Base-by-base conservation (phyloP, 2,113 vertebrate species). In the Aegypius monachus region DNA sequence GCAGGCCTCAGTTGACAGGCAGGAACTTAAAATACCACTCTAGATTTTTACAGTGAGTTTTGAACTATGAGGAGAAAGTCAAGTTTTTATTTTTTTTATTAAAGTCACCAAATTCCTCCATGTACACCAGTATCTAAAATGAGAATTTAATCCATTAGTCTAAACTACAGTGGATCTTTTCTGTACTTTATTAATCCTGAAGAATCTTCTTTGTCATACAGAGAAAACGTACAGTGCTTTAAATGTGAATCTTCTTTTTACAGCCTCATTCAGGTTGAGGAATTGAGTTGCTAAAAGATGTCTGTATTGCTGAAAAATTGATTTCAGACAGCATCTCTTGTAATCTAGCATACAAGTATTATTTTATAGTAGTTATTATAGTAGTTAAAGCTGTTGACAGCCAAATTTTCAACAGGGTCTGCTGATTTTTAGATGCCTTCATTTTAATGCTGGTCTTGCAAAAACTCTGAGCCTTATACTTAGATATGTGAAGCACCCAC, bases 1-100 rank as follows among this genome's bases (percentile, higher is more conserved):
- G 95, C 55, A 91, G 58, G 36, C 40, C 16, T 83, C 79, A 88
- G n/a, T 8, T 97, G 91, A 91, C 93, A 88, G 91, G 61, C 75
- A 66, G 38, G 71, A 74, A 62, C 91, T 94, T 97, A 53, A 95
- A 92, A 92, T 71, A 88, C 65, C 40, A 66, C 50, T 86, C 45
- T 62, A 26, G 31, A 70, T 73, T 97, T 97, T 96, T 86, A 58
- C 77, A 77, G 45, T 81, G 78, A 61, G 27, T 55, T 93, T 63
- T 95, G 34, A 95, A 45, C 10, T 52, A 20, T 50, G 43, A 7
- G 15, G 16, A 74, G 62, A 92, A 84, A 78, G 31, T 38, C 29
- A 21, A 32, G 10, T 11, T 67, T 73, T 91, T 55, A 8, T 47
- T 73, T 75, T 75, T 89, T 61, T 3, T 13, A 34, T 65, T 88